Evolutionary conservation across 1,140 invertebrate species (phyloP), one percentile per base, ranked within the genome.

Genomic region (Eubasilissa regina): DNA sequence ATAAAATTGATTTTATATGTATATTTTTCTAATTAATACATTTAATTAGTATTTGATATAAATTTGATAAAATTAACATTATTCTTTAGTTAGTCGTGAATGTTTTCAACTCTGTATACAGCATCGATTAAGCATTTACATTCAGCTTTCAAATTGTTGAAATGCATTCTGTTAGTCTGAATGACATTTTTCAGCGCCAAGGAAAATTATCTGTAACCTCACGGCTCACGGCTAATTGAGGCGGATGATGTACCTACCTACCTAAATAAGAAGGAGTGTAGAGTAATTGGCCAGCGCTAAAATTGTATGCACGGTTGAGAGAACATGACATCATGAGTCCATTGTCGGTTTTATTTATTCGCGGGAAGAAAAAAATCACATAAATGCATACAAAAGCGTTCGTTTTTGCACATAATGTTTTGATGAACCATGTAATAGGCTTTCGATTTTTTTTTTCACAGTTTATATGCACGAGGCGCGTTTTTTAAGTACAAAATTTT

Each of bases 251-350:
- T 74, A 53, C 19, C n/a, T 35, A 21, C 7, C 17, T 51, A 55
- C 70, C 21, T 56, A 25, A 70, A 75, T 60, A 75, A 78, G 60
- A 78, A 78, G 76, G 76, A 78, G 76, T 78, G 76, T 78, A 58
- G 76, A 70, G 25, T 78, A 78, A 78, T 70, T 78, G 62, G 66
- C 62, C 3, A 56, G 55, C 17, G 74, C 55, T 55, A 58, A 78
- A 78, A 78, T 56, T 72, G 48, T 78, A 75, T 70, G 76, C 76
- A 78, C 76, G 76, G 76, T 78, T 78, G 76, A 78, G 76, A 72
- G 76, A 78, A 78, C 76, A 78, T 78, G 76, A 78, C 76, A 78
- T 78, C 76, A 78, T 70, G 51, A 8, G 21, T 78, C 76, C 70
- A 78, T 78, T 78, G 76, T 78, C 48, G 70, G 76, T 70, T 78